These are phyloP conservation scores for Thripadectes ignobilis DNA, from an alignment of 2,797 vertebrate species.

Conservation along the genomic window DNA sequence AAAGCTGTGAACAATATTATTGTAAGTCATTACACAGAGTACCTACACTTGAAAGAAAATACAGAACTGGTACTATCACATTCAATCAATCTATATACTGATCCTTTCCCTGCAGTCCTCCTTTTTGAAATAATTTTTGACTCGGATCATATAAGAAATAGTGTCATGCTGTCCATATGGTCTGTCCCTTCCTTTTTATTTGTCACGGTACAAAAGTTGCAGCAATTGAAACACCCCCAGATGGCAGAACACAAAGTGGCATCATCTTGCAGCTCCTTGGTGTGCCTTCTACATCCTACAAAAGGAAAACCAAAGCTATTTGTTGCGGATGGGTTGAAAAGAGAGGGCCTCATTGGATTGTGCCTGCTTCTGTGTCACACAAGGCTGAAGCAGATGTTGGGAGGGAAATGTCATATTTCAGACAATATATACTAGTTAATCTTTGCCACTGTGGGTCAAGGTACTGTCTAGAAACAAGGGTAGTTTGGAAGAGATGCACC, in stretches of 20 bases:
- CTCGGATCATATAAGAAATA: background rate
- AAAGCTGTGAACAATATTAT: background rate
- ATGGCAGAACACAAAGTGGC: background rate
- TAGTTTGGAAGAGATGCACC: background rate
- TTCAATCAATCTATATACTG: background rate
- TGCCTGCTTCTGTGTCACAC: background rate
- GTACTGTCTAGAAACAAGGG: background rate
- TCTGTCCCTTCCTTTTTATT: background rate
- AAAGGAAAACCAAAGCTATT: background rate
- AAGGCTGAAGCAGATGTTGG: background rate
- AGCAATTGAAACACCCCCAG: background rate
- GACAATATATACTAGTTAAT: background rate
- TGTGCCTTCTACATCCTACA: background rate
- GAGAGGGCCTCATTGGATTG: background rate
- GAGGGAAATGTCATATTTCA: background rate
- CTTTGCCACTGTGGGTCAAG: background rate
- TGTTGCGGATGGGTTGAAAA: background rate
- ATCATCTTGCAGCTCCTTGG: background rate
- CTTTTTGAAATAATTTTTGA: background rate
- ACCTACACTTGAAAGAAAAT: background rate
- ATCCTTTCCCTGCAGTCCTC: background rate
- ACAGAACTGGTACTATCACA: background rate
- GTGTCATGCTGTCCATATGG: background rate
- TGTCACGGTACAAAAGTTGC: background rate
- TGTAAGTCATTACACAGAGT: background rate